A percentile compares a stretch with the other conserved stretches of the same genome.
phyloP scores from a whole-genome alignment of 2,888 invertebrate species.

The Drosophila percnosoma region DNA sequence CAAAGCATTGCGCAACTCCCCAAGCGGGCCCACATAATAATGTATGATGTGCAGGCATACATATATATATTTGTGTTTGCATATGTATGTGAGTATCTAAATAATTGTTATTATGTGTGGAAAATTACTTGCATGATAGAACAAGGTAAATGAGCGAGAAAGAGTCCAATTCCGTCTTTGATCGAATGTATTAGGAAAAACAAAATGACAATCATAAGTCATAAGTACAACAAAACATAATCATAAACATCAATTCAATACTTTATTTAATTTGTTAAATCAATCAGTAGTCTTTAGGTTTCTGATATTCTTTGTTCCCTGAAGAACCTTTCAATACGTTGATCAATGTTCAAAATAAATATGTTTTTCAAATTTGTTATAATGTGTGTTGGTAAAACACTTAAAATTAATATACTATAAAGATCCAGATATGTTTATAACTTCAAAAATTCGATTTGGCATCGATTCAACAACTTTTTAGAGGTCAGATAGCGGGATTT shows the following conservation, averaged over 20 bases:
- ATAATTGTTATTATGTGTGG: constrained; percentile 2
- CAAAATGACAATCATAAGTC: not conserved
- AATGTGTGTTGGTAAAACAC: too few relatives aligned
- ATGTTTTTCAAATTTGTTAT: not conserved
- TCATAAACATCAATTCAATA: not conserved
- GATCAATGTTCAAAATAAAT: not conserved
- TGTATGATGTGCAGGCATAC: not conserved
- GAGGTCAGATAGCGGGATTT: too few relatives aligned
- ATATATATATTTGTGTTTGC: not conserved
- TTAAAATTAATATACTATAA: too few relatives aligned
- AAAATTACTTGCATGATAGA: not conserved
- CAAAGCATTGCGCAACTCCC: constrained; percentile 1
- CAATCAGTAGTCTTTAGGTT: not conserved
- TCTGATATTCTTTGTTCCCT: not conserved
- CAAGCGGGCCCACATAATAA: not conserved
- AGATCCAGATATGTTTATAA: too few relatives aligned
- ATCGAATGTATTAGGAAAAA: not conserved
- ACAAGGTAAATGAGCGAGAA: not conserved
- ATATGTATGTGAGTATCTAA: not conserved
- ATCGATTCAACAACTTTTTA: too few relatives aligned
- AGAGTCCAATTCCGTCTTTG: not conserved
- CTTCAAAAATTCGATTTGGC: too few relatives aligned
- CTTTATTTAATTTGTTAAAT: not conserved
- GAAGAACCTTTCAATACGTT: not conserved
- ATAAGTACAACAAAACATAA: not conserved